phyloP scores from a whole-genome alignment of 2,888 invertebrate species.

The Eupeodes latifasciatus region DNA sequence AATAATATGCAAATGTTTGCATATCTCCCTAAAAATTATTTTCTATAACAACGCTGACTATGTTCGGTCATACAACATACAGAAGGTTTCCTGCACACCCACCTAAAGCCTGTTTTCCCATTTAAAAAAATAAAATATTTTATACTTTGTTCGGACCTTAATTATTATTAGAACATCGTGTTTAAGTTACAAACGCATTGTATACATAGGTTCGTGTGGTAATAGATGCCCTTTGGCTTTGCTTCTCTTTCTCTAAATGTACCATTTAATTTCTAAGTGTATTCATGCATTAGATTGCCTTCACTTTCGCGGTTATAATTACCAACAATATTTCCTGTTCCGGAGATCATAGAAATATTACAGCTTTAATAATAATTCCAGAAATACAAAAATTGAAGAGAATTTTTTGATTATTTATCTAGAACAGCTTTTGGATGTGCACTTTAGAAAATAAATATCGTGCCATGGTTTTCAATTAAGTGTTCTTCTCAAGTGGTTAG shows the following conservation, averaged over 20 bases:
- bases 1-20: too few species aligned
- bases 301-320: conserved; percentile 7
- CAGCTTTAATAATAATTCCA: conserved; percentile 9
- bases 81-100: neutral
- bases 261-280: conserved; percentile 19
- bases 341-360: conserved; percentile 3
- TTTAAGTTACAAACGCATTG: neutral
- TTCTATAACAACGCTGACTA: neutral
- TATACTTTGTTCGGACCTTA: conserved; percentile 26
- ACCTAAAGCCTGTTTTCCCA: neutral
- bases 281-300: conserved; percentile 44
- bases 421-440: neutral
- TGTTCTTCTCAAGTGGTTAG: neutral
- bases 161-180: conserved; percentile 46
- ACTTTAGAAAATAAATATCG: neutral
- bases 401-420: neutral
- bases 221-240: neutral
- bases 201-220: conserved; percentile 8
- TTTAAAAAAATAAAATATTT: conserved; percentile 5
- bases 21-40: too few species aligned
- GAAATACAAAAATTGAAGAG: neutral
- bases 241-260: neutral
- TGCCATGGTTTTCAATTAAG: neutral
- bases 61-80: neutral
- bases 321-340: neutral